Percentiles rank a stretch among this genome's conserved stretches.
These are phyloP conservation scores for Cephus pulcher DNA, from an alignment of 2,888 invertebrate species.

Conservation along the genomic window DNA sequence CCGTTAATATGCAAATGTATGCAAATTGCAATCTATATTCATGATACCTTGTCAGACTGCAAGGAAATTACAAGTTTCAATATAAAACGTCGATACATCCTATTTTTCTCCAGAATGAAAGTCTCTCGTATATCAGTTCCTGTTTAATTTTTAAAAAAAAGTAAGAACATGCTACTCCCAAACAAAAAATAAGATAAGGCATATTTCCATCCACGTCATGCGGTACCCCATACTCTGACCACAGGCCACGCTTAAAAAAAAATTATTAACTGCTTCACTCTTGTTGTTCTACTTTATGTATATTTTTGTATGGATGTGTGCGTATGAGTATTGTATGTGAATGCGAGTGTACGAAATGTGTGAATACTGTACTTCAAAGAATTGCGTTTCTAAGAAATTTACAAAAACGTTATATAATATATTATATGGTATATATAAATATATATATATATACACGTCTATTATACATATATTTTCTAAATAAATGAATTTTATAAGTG, in stretches of 20 bases:
- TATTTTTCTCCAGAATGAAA: background rate
- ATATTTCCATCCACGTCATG: background rate
- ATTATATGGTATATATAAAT: constrained; percentile 23
- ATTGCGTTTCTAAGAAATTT: constrained; percentile 11
- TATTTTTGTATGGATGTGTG: background rate
- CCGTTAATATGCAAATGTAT: background rate
- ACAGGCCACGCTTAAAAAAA: background rate
- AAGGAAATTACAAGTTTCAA: background rate
- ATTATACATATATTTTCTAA: constrained; percentile 42
- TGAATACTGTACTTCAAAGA: constrained; percentile 1
- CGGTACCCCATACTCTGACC: background rate
- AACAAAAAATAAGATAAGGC: background rate
- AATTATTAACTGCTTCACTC: background rate
- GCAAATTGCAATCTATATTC: background rate
- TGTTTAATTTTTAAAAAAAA: background rate
- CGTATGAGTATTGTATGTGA: background rate
- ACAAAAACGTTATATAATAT: constrained; percentile 17
- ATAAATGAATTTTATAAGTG: constrained; percentile 46
- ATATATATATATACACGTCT: constrained; percentile 23
- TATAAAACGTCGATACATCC: background rate
- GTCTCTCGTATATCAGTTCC: background rate
- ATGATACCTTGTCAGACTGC: background rate
- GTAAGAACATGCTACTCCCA: background rate
- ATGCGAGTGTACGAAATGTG: background rate
- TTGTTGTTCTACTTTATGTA: background rate